Conservation (phyloP, 2,113 vertebrate genomes). For the Stegostoma tigrinum region DNA sequence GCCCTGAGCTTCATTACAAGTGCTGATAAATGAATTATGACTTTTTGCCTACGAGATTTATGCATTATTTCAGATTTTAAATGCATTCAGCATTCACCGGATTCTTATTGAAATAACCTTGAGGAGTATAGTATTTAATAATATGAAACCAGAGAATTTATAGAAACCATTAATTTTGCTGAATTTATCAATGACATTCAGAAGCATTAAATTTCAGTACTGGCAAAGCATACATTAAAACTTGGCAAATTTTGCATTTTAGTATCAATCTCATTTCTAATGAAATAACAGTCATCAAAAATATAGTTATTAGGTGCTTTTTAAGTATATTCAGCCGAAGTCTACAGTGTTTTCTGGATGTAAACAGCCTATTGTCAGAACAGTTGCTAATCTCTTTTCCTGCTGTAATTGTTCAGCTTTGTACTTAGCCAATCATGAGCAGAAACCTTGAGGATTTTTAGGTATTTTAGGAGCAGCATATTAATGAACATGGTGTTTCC, state of each 20-base stretch:
- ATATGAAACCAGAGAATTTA: not conserved
- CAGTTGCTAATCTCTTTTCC: not conserved
- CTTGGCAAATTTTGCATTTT: conserved; percentile 14
- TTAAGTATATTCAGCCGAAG: not conserved
- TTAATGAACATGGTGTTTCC: not conserved
- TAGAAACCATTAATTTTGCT: conserved; percentile 23
- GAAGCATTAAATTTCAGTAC: not conserved
- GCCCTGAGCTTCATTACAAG: not conserved
- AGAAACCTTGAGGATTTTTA: not conserved
- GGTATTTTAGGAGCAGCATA: not conserved
- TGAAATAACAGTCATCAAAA: not conserved
- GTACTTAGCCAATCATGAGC: not conserved
- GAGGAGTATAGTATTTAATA: not conserved
- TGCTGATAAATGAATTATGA: not conserved
- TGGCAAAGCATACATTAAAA: not conserved
- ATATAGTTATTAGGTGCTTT: not conserved
- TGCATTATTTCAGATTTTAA: not conserved
- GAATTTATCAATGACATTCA: not conserved
- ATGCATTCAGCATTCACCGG: not conserved
- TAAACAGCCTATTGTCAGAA: not conserved
- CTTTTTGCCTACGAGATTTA: not conserved
- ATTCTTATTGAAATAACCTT: not conserved
- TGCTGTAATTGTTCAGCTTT: not conserved
- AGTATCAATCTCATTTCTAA: not conserved
- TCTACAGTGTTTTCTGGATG: not conserved